Evolutionary conservation across 1,140 invertebrate species (phyloP).

Genomic region (Drosophila mojavensis): DNA sequence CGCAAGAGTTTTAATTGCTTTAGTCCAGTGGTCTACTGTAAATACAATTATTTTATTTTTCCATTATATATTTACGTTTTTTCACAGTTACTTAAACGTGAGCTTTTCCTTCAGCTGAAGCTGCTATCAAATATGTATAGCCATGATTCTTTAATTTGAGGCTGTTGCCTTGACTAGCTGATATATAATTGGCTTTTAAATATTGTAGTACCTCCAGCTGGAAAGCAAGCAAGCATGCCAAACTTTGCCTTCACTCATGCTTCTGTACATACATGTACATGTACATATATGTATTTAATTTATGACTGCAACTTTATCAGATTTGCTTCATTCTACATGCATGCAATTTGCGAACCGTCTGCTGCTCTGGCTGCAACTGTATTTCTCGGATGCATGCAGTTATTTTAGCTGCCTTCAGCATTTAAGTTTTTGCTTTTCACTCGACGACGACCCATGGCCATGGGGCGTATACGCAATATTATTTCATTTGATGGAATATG

Average conservation of each 20-base stretch:
- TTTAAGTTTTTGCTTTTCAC: slow-evolving; percentile 1
- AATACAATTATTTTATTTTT: slow-evolving; percentile 18
- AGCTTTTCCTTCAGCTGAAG: neutral
- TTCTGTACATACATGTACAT: neutral
- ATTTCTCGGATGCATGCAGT: slow-evolving; percentile 1
- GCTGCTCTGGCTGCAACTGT: slow-evolving; percentile 7
- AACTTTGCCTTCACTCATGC: neutral
- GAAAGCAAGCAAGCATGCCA: neutral
- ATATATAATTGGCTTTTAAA: slow-evolving; percentile 31
- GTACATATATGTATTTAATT: neutral
- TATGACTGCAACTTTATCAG: slow-evolving; percentile 33
- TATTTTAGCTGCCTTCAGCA: slow-evolving; percentile 8
- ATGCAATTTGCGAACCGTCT: slow-evolving; percentile 20
- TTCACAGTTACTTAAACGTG: neutral
- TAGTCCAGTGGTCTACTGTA: slow-evolving; percentile 3
- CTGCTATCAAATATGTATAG: neutral
- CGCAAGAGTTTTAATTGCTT: slow-evolving; percentile 35
- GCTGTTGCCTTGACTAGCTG: slow-evolving; percentile 3
- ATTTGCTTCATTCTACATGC: slow-evolving; percentile 24
- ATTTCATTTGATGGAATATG: slow-evolving; percentile 63
- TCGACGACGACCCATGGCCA: neutral
- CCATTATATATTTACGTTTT: neutral
- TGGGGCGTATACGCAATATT: slow-evolving; percentile 49
- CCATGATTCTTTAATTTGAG: neutral
- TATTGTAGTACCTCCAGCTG: slow-evolving; percentile 2